Base-by-base conservation (phyloP, 64 coral and sea anemone genomes). In the Anthopleura sola region DNA sequence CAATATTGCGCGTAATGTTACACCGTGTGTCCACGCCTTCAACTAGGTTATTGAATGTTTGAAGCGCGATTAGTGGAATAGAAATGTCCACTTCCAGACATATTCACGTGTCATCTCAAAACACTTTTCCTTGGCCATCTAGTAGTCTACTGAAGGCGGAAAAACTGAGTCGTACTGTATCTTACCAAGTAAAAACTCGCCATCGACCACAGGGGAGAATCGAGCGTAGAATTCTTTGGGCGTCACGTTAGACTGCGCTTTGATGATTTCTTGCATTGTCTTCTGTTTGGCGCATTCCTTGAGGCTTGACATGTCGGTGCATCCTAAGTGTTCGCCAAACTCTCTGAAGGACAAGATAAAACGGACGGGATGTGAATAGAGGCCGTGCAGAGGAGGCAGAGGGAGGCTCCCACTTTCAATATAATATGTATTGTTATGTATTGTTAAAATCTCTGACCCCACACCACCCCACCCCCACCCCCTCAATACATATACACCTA, bases 161-260 rank as follows among this genome's bases (percentile, higher is more conserved):
- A 5, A 5, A 26, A 62, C 19, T n/a, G 40, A 44, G 40, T 44
- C 9, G 40, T 44, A 3, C 40, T 62, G 3, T 2, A 62, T 62
- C 58, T 62, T 62, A 26, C 58, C 58, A 62, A 62, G 58, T n/a
- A 62, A 62, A 62, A 62, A 62, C 58, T 62, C 58, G 21, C 58
- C 58, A 24, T 62, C 58, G 20, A 62, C 58, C 0, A 62, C 58
- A 62, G 58, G 58, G 5, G 6, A 62, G 10, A 62, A 62, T 20
- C 19, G 24, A 26, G 58, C 58, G 58, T 24, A 62, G 58, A 62
- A 62, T 62, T 62, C 58, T 62, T 26, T 62, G 0, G 19, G 58
- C 23, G 2, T 24, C 58, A 62, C 58, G 2, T 62, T 62, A 24
- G 58, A 62, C 13, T 62, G 58, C 3, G 58, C 58, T 24, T 24